Evolutionary conservation across 2,797 vertebrate genomes (phyloP), one percentile per base, ranked within the genome.

Genomic region (Chanos chanos): DNA sequence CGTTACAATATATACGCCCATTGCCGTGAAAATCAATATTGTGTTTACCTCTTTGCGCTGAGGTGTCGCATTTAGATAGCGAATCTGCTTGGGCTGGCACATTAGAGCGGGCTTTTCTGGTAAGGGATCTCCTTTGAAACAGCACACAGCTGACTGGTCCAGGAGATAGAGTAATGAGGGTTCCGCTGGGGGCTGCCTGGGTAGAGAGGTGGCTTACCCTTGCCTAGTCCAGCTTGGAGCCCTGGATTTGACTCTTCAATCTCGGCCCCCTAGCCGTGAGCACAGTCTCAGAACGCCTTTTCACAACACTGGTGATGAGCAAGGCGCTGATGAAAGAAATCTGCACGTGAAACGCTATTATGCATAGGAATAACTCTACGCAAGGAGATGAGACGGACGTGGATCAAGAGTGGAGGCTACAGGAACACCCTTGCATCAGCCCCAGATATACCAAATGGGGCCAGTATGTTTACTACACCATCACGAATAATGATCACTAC

Each of bases 131-230:
- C 77, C 69, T 73, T 79, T 78, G 77, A 52, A 57, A 71, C 44
- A 49, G 69, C 36, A 64, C 49, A 55, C 77, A 64, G 75, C 68
- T 77, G 55, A 41, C 53, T 81, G 79, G 83, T 76, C 74, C 76
- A 56, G 81, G 81, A 81, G 78, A 72, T 78, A 44, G 71, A 73
- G 77, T 89, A 89, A 89, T 89, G 86, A 90, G 84, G 74, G 81
- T 71, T 81, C 85, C 85, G 79, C 81, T 75, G 81, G 84, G 83
- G 83, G 72, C 82, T 81, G 83, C 85, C 82, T 81, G 81, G 83
- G 81, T 83, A 81, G 81, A 84, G 76, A 84, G 79, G 79, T 79
- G 74, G 73, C 77, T 83, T 82, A 81, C 88, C 83, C 85, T 77
- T 75, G 64, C 78, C 80, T 55, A 59, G 71, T 73, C 69, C 69